phyloP scores from a whole-genome alignment of 2,888 invertebrate genomes.

The Agrochola macilenta region DNA sequence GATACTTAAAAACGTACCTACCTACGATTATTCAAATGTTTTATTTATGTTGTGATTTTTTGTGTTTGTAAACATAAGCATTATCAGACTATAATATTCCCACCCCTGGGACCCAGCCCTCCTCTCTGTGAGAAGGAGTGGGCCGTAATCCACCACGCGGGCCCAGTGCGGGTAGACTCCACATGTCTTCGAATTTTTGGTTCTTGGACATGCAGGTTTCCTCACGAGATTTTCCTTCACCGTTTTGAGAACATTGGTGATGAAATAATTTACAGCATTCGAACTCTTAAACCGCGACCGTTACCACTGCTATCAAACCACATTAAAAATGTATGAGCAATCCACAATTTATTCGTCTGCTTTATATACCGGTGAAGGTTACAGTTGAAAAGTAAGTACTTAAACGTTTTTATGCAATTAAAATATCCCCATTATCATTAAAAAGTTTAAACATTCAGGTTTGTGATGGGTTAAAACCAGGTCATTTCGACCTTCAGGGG shows the following conservation, averaged over 20 bases:
- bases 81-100: too few relatives aligned
- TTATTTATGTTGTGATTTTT: background rate
- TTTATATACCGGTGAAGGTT: background rate
- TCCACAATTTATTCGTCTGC: background rate
- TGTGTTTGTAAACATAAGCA: background rate
- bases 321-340: background rate
- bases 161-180: too few relatives aligned
- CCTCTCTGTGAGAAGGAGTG: too few relatives aligned
- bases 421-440: background rate
- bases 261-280: too few relatives aligned
- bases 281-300: too few relatives aligned
- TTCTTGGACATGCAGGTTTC: too few relatives aligned
- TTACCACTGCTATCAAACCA: too few relatives aligned
- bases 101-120: too few relatives aligned
- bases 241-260: too few relatives aligned
- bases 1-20: background rate
- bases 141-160: too few relatives aligned
- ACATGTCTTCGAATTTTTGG: too few relatives aligned
- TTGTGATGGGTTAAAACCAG: slow-evolving; percentile 19
- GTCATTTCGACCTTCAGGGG: slow-evolving; percentile 43
- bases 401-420: background rate
- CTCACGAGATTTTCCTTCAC: too few relatives aligned
- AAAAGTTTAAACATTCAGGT: slow-evolving; percentile 16
- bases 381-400: background rate
- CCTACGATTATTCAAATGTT: background rate